Evolutionary conservation across 2,113 vertebrate genomes (phyloP).

Genomic region (Mus spicilegus): DNA sequence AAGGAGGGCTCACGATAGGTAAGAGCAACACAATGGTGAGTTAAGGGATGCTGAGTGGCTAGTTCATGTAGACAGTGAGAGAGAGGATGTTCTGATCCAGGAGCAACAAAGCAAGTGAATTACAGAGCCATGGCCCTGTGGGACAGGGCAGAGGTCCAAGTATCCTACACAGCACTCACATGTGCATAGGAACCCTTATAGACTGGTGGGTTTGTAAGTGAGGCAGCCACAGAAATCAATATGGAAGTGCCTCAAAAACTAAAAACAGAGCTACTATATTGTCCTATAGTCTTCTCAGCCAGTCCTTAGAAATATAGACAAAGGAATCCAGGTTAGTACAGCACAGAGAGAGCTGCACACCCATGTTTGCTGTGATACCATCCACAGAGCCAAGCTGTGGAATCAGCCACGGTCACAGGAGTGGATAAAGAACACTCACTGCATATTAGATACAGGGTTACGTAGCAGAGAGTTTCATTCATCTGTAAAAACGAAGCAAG

Average conservation of each 20-base stretch:
- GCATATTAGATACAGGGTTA: not conserved
- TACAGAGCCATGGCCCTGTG: not conserved
- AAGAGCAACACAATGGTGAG: not conserved
- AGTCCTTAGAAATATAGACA: not conserved
- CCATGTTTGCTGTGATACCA: not conserved
- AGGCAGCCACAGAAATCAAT: not conserved
- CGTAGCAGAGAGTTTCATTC: not conserved
- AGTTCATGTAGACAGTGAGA: not conserved
- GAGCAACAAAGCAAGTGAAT: not conserved
- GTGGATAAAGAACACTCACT: not conserved
- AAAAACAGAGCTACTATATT: not conserved
- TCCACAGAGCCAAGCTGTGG: not conserved
- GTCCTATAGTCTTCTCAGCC: not conserved
- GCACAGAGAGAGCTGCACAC: too few relatives aligned
- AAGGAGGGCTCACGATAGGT: not conserved
- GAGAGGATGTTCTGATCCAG: rapidly evolving
- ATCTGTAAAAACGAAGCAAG: not conserved
- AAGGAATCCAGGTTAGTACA: not conserved
- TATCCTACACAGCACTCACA: rapidly evolving
- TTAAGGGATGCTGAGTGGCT: not conserved
- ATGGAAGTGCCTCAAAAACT: not conserved
- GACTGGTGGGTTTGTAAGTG: not conserved
- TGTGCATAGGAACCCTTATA: not conserved
- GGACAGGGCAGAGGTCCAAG: not conserved
- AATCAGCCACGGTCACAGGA: not conserved